A percentile compares a stretch with the other conserved stretches of the same genome.
Conservation (phyloP, 2,113 vertebrate species). For the Limanda limanda region DNA sequence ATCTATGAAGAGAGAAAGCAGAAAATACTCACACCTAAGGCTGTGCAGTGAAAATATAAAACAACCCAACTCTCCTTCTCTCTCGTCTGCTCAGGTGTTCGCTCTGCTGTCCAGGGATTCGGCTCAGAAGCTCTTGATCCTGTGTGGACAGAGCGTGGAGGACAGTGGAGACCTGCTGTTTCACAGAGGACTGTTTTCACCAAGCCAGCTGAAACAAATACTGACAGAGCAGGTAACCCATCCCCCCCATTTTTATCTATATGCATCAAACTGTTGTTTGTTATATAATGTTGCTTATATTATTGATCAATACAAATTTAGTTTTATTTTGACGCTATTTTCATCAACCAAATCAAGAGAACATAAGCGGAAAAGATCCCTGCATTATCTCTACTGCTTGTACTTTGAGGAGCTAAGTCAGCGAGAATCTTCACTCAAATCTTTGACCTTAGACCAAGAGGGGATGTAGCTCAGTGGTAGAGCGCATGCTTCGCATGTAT, state of each 20-base stretch:
- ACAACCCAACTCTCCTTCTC: conserved; percentile 4
- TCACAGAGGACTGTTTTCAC: conserved; percentile 88
- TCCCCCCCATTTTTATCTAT: too few relatives aligned
- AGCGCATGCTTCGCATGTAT: conserved; percentile 71
- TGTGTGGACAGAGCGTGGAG: conserved; percentile 90
- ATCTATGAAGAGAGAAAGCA: too few relatives aligned
- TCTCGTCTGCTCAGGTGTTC: conserved; percentile 80
- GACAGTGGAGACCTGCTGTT: conserved; percentile 90
- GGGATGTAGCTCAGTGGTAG: conserved; percentile 91
- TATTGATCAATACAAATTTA: neutral
- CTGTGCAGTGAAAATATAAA: neutral
- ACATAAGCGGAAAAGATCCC: too few relatives aligned
- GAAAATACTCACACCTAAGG: too few relatives aligned
- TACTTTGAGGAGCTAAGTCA: too few relatives aligned
- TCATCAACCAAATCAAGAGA: too few relatives aligned
- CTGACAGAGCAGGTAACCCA: conserved; percentile 86
- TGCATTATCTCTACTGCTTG: too few relatives aligned
- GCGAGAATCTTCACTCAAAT: too few relatives aligned
- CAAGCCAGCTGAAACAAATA: conserved; percentile 89
- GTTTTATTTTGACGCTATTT: too few relatives aligned
- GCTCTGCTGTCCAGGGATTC: conserved; percentile 88
- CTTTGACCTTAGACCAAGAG: too few relatives aligned
- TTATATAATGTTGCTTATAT: neutral
- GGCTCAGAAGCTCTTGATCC: conserved; percentile 91
- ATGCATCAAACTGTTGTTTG: too few relatives aligned